A percentile compares a stretch with the other conserved stretches of the same genome.
Evolutionary conservation across 2,888 invertebrate genomes (phyloP).

Genomic region (Yponomeuta evonymella): DNA sequence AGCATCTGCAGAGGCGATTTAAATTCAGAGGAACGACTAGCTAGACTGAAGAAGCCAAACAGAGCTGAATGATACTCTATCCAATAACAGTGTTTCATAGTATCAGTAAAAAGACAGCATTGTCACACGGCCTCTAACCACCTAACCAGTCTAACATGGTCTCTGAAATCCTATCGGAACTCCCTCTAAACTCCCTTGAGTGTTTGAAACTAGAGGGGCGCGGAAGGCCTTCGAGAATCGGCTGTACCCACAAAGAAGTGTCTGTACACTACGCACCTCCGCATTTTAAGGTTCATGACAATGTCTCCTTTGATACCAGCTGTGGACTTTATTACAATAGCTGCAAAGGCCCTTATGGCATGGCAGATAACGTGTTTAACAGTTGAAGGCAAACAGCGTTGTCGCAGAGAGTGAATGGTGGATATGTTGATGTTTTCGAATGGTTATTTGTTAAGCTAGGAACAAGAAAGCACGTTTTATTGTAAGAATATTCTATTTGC

Average conservation of each 20-base stretch:
- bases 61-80: slow-evolving; percentile 61
- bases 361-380: slow-evolving; percentile 39
- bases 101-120: slow-evolving; percentile 60
- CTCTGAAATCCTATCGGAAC: slow-evolving; percentile 30
- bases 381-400: slow-evolving; percentile 68
- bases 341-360: slow-evolving; percentile 21
- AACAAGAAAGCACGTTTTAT: slow-evolving; percentile 3
- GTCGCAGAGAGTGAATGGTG: slow-evolving; percentile 54
- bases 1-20: slow-evolving; percentile 60
- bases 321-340: slow-evolving; percentile 39
- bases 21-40: slow-evolving; percentile 69
- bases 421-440: slow-evolving; percentile 46
- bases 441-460: slow-evolving; percentile 7
- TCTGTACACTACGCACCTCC: slow-evolving; percentile 66
- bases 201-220: slow-evolving; percentile 34
- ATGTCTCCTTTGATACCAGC: slow-evolving; percentile 40
- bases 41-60: slow-evolving; percentile 53
- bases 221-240: slow-evolving; percentile 48
- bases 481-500: not conserved
- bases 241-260: slow-evolving; percentile 62
- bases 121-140: slow-evolving; percentile 60
- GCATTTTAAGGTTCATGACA: slow-evolving; percentile 58
- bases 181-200: slow-evolving; percentile 30
- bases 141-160: slow-evolving; percentile 40
- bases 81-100: slow-evolving; percentile 70